Evolutionary conservation across 2,113 vertebrate genomes (phyloP).

Genomic region (Cynopterus brachyotis): DNA sequence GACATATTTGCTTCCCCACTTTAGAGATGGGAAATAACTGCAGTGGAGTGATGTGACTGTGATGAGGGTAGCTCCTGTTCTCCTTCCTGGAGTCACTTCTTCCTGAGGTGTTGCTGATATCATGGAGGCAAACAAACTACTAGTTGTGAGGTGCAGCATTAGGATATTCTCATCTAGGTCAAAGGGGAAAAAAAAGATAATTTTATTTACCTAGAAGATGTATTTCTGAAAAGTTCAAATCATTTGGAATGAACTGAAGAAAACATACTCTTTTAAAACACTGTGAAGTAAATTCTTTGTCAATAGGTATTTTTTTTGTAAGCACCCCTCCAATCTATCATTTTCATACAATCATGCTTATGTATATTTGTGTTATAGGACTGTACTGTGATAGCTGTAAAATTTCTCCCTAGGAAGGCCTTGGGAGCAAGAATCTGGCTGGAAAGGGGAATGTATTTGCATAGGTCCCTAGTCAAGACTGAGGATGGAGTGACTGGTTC

Average conservation of each 20-base stretch:
- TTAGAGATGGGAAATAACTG: background rate
- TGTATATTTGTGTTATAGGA: background rate
- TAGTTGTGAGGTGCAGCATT: slow-evolving; percentile 15
- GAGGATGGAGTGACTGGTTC: background rate
- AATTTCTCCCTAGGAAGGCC: background rate
- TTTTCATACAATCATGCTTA: background rate
- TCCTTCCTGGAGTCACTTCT: background rate
- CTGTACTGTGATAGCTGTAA: background rate
- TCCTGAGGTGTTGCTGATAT: background rate
- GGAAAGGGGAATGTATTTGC: background rate
- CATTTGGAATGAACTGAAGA: slow-evolving; percentile 28
- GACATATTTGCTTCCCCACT: slow-evolving; percentile 39
- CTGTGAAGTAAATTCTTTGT: background rate
- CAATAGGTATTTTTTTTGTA: background rate
- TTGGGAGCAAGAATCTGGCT: background rate
- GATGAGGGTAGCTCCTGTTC: background rate
- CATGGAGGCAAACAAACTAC: background rate
- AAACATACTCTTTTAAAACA: background rate
- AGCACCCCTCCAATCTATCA: background rate
- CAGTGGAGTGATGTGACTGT: background rate
- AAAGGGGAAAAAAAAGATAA: background rate
- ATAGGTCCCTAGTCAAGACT: background rate
- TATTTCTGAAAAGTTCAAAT: slow-evolving; percentile 45
- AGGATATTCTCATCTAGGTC: slow-evolving; percentile 45
- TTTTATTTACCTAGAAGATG: slow-evolving; percentile 46